Conservation (phyloP, 2,113 vertebrate species). For the Zosterops pallidus region DNA sequence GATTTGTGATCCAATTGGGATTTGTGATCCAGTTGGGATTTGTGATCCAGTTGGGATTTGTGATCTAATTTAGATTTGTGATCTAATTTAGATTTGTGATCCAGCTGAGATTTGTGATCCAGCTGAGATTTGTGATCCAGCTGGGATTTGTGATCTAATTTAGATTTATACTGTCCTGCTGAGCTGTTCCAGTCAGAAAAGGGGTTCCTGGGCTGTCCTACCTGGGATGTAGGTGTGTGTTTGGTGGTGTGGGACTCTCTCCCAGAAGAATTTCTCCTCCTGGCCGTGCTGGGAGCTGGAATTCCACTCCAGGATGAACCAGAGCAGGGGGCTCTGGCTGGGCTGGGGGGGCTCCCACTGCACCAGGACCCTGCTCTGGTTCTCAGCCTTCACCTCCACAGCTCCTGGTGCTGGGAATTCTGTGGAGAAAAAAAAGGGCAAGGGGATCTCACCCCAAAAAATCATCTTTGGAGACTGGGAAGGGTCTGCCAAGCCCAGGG, state of each 20-base stretch:
- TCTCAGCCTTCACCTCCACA: not conserved
- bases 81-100: too few relatives aligned
- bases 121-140: not conserved
- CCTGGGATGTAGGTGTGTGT: not conserved
- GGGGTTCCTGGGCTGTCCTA: not conserved
- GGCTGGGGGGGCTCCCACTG: not conserved
- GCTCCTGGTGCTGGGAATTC: not conserved
- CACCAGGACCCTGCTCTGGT: not conserved
- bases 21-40: not conserved
- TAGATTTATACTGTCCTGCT: fast-evolving
- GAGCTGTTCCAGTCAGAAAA: fast-evolving
- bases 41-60: too few relatives aligned
- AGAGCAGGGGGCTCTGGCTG: not conserved
- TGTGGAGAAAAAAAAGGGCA: not conserved
- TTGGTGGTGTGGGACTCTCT: not conserved
- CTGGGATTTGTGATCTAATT: not conserved
- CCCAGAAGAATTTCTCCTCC: constrained; percentile 6
- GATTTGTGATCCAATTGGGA: not conserved
- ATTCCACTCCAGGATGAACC: constrained; percentile 63
- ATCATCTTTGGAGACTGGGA: fast-evolving
- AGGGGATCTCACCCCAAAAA: too few relatives aligned
- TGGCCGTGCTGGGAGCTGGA: not conserved
- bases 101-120: too few relatives aligned
- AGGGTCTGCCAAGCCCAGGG: not conserved
- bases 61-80: too few relatives aligned